Base-by-base conservation (phyloP, 2,888 invertebrate species). In the Harpalus rubripes region DNA sequence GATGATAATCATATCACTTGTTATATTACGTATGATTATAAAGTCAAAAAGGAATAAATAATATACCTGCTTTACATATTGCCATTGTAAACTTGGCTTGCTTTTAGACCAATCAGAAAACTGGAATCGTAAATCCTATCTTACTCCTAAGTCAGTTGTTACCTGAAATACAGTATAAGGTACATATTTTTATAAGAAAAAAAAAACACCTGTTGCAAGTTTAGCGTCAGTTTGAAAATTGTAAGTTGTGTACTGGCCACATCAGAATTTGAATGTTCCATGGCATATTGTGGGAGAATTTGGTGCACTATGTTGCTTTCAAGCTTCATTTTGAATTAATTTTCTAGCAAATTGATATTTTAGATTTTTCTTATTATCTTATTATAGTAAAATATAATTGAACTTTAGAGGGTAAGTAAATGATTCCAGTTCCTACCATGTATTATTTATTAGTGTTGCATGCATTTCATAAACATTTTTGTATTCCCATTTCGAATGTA, bases 391-490 rank as follows among this genome's bases (percentile, higher is more conserved):
- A 26, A 26, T 26, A 26, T 68, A n/a, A 68, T n/a, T 32, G 26
- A n/a, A 68, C 68, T 86, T 56, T 68, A 68, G 32, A 22, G 74
- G 74, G 86, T 85, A 65, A 79, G 63, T 63, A 68, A 12, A 39
- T 83, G 22, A 15, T 68, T 79, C 68, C 63, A 63, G 76, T 85
- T n/a, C n/a, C n/a, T n/a, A 72, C 58, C 84, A 72, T 63, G 76
- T 84, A 26, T 81, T 18, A 72, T 63, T 68, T 84, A 26, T 81
- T 18, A 83, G 85, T 80, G 80, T 85, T 79, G 81, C 74, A 79
- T 72, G 85, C 39, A 65, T 26, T 80, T 74, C 61, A 82, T 82
- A 78, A 61, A 81, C 59, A 7, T 8, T 26, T 41, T 44, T 41
- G 8, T 44, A 68, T 41, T 32, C n/a, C 10, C 68, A 79, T 86